phyloP scores from a whole-genome alignment of 2,797 vertebrate species.

The Acanthiza pusilla region DNA sequence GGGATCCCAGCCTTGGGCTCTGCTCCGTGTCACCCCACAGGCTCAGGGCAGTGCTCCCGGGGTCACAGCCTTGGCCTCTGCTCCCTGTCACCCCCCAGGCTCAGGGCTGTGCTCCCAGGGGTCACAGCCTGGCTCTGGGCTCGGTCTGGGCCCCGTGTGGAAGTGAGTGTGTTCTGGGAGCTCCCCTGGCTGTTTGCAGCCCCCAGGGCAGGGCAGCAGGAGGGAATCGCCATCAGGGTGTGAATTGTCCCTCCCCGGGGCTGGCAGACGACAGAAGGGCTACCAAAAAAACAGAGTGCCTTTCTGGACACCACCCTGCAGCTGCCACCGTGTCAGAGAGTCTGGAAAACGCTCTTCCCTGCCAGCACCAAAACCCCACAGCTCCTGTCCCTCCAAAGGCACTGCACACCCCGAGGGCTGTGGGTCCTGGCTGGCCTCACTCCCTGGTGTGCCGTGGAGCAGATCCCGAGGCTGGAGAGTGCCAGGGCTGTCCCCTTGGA shows the following conservation, averaged over 20 bases:
- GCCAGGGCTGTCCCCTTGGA: background rate
- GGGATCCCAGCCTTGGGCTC: background rate
- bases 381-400: background rate
- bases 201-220: background rate
- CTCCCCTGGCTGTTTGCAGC: background rate
- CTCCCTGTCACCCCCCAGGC: background rate
- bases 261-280: background rate
- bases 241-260: background rate
- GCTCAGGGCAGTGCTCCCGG: no score
- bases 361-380: rapidly evolving
- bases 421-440: background rate
- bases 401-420: background rate
- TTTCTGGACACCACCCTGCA: background rate
- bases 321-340: background rate
- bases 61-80: background rate
- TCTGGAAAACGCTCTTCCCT: background rate
- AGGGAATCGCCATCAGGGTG: background rate
- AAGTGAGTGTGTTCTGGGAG: background rate
- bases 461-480: background rate
- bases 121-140: background rate
- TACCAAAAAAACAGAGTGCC: background rate
- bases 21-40: background rate
- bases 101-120: background rate
- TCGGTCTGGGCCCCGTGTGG: rapidly evolving
- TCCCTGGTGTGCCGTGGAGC: background rate